A percentile compares a stretch with the other conserved stretches of the same genome.
Conservation (phyloP, 1,140 invertebrate genomes). For the Asbolus verrucosus region DNA sequence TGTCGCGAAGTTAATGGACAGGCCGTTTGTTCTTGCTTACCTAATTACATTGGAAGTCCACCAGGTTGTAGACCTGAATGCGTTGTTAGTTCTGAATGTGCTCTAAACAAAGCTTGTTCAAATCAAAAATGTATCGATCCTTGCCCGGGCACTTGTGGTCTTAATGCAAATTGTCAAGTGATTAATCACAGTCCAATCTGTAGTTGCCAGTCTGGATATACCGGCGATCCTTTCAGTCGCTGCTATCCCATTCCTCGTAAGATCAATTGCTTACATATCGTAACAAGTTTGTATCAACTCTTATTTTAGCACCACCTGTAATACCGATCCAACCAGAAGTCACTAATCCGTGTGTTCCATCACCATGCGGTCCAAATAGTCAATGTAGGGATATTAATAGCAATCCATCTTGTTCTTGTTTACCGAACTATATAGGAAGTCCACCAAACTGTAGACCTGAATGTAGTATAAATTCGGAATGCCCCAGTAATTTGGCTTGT, state of each 20-base stretch:
- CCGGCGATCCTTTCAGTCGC: constrained; percentile 77
- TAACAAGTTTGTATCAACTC: too few species aligned
- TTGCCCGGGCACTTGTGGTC: constrained; percentile 77
- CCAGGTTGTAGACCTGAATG: constrained; percentile 78
- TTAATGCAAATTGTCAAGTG: constrained; percentile 73
- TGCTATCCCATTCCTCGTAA: constrained; percentile 59
- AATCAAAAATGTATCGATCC: constrained; percentile 79
- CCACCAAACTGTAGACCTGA: constrained; percentile 79
- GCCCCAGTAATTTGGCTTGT: constrained; percentile 71
- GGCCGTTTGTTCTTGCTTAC: constrained; percentile 76
- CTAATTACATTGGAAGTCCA: constrained; percentile 75
- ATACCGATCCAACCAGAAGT: constrained; percentile 41
- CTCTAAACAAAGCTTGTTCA: constrained; percentile 72
- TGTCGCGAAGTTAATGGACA: constrained; percentile 74
- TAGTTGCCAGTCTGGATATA: constrained; percentile 74
- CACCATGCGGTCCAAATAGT: constrained; percentile 78
- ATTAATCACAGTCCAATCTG: constrained; percentile 78
- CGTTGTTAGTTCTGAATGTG: constrained; percentile 74
- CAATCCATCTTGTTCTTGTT: constrained; percentile 74
- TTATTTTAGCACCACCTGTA: constrained; percentile 46
- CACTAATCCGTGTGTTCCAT: constrained; percentile 73
- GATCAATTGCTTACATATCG: constrained; percentile 3
- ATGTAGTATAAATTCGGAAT: constrained; percentile 75
- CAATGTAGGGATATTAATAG: constrained; percentile 73
- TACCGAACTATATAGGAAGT: constrained; percentile 73